These are phyloP conservation scores for Brachionus angularis DNA, from an alignment of 1,140 invertebrate genomes.

Conservation along the genomic window DNA sequence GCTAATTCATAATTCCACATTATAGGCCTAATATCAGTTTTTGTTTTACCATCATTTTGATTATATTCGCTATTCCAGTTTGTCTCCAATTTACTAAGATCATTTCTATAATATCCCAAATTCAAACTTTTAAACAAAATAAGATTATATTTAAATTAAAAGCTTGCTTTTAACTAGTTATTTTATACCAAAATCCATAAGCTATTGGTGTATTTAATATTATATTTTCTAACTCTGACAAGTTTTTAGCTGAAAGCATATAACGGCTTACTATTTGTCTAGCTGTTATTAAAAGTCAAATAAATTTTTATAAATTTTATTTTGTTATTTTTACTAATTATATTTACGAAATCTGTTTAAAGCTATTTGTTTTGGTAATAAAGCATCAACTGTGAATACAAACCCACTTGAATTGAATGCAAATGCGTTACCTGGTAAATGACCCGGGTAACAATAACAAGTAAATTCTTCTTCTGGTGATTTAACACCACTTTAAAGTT, in stretches of 20 bases:
- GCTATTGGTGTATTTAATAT: neutral
- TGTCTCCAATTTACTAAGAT: neutral
- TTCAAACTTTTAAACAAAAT: constrained; percentile 15
- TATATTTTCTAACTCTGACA: constrained; percentile 18
- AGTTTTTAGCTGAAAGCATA: constrained; percentile 26
- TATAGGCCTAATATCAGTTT: neutral
- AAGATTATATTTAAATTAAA: neutral
- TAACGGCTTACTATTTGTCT: constrained; percentile 35
- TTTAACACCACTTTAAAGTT: neutral
- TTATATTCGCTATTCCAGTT: constrained; percentile 26
- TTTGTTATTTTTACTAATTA: neutral
- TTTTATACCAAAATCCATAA: constrained; percentile 27
- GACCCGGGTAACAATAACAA: constrained; percentile 40
- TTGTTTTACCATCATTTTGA: neutral
- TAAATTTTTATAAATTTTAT: neutral
- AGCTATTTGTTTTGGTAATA: constrained; percentile 16
- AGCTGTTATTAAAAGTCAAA: neutral
- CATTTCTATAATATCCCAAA: constrained; percentile 23
- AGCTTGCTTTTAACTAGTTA: neutral
- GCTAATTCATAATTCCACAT: constrained; percentile 37
- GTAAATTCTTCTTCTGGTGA: constrained; percentile 35
- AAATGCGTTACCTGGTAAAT: constrained; percentile 41
- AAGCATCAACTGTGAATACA: constrained; percentile 3
- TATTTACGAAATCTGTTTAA: neutral
- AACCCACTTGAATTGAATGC: constrained; percentile 23